Evolutionary conservation across 2,888 invertebrate genomes (phyloP), one percentile per base, ranked within the genome.

Genomic region (Mimas tiliae): DNA sequence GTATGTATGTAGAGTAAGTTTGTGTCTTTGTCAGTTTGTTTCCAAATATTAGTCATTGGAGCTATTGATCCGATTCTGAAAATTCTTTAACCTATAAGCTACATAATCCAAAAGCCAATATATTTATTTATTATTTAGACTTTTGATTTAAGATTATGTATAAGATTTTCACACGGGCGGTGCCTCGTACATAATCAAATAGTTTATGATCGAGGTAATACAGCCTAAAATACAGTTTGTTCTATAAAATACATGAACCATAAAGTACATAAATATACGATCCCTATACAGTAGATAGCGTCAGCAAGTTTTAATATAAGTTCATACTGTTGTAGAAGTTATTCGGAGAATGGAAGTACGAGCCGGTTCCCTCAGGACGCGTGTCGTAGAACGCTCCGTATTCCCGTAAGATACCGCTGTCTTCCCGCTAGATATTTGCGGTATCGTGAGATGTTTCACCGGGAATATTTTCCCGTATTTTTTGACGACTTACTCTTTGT

Each of bases 291-390:
- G 14, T 34, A 34, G 33, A 53, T 53, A 53, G n/a, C 53, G n/a
- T 33, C 34, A 8, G 14, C 16, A 42, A 58, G 42, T 58, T 58
- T 42, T 58, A 58, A 58, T 58, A 58, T 38, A 58, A 58, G 58
- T 58, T 58, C 38, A 38, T 16, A 38, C 38, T 58, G 53, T 53
- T 53, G 53, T 53, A 11, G 42, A 58, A 58, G 58, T 58, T 58
- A 58, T 58, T 55, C 38, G 16, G 53, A 34, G 34, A 33, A 33
- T 53, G 53, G 33, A 55, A 42, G 58, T 19, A 6, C n/a, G 55
- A 0, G 27, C 9, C 27, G 14, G 38, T n/a, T 58, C 58, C 58
- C 58, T 1, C 12, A 12, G 58, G 58, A 21, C 38, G 38, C 38
- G 58, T 58, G 58, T 58, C 16, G 38, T n/a, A n/a, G 34, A 55